Evolutionary conservation across 2,888 invertebrate genomes (phyloP), one percentile per base, ranked within the genome.

Genomic region (Drosophila mimica): DNA sequence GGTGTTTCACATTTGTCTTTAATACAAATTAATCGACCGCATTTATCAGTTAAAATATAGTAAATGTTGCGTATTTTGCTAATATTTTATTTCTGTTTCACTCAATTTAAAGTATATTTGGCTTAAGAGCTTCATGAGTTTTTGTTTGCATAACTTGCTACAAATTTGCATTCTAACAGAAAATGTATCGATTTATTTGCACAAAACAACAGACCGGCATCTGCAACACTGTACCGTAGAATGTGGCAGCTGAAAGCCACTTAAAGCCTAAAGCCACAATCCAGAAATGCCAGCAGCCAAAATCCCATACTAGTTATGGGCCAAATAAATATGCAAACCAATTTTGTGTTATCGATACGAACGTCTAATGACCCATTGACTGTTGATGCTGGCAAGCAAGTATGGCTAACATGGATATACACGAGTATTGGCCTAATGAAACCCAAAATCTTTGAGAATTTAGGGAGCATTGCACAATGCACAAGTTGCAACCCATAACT

Each of bases 381-480:
- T 79, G 61, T 59, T 70, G 65, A 52, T 53, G 71, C 57, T 57
- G 43, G 57, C 15, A 43, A 15, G 59, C 38, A 43, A 52, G 67
- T 34, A 34, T 63, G 53, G 49, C 64, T 53, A 59, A 8, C 13
- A 17, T 40, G 36, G 52, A 49, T 36, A 33, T 36, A 40, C 30
- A 43, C 66, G 52, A 58, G 53, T 62, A 85, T 85, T 78, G 83
- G 73, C 74, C 74, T 81, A 88, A 85, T 86, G 86, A 88, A 85
- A 85, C 74, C 76, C 81, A 76, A 85, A 86, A 85, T 88, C 84
- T 85, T 88, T 57, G 81, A 85, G 79, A 85, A 81, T 78, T 78
- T 71, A 64, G 61, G 52, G 43, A 59, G 71, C 62, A 70, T 60
- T 59, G 59, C 46, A 61, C 60, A 76, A 60, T 76, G 74, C 79